Evolutionary conservation across 2,113 vertebrate species (phyloP).

Genomic region (Phoxinus phoxinus): DNA sequence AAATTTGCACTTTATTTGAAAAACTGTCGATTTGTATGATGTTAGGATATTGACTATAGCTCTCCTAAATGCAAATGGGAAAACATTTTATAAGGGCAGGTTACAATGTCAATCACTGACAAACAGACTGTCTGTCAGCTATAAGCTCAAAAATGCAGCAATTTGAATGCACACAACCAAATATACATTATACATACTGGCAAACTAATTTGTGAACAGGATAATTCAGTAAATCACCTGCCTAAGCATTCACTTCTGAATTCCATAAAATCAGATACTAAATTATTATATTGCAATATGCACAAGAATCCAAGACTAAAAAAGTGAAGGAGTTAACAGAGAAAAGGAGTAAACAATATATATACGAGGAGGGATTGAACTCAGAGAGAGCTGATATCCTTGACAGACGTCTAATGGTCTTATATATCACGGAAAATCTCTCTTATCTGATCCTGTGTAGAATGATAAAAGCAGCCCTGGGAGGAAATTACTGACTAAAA

Average conservation of each 20-base stretch:
- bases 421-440: slow-evolving; percentile 1
- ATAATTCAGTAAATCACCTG: not conserved
- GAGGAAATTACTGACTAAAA: slow-evolving; percentile 13
- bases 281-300: not conserved
- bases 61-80: not conserved
- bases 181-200: not conserved
- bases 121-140: slow-evolving; percentile 5
- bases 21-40: not conserved
- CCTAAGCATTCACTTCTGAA: not conserved
- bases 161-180: not conserved
- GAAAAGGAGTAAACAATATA: not conserved
- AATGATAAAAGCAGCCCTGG: not conserved
- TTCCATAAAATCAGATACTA: not conserved
- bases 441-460: not conserved
- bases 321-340: not conserved
- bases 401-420: not conserved
- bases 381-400: slow-evolving; percentile 20
- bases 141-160: slow-evolving; percentile 9
- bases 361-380: not conserved
- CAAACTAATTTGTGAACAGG: not conserved
- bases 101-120: slow-evolving; percentile 17
- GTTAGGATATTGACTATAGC: not conserved
- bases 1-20: not conserved
- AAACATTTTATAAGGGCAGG: not conserved
- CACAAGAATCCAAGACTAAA: not conserved